Base-by-base conservation (phyloP, 1,140 invertebrate genomes). In the Globodera rostochiensis region DNA sequence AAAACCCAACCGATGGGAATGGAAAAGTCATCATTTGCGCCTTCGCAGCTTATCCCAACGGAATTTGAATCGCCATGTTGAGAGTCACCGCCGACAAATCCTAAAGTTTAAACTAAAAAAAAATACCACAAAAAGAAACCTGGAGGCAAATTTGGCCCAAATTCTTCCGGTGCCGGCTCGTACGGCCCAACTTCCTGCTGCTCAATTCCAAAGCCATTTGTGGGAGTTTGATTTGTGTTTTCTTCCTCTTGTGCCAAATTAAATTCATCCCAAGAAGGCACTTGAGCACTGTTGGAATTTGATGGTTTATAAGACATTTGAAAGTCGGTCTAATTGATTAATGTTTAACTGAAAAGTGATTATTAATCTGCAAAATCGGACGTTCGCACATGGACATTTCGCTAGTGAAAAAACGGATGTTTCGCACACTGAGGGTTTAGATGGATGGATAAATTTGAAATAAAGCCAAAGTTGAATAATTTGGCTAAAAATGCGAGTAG, bases 181-280 rank as follows among this genome's bases (percentile, higher is more conserved):
- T 50, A 71, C 36, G 71, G 13, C 25, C 21, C 73, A 60, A 21
- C 21, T 46, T 46, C 46, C 75, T 21, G 45, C 75, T 64, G 60
- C 19, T 47, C 15, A 50, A 0, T 70, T 70, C 25, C 70, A 73
- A 45, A 25, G 67, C 36, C 77, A 66, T 71, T 80, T n/a, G 46
- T 45, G 7, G 66, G 11, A 36, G 9, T 8, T 9, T 9, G 53
- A 25, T 47, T 50, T n/a, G 21, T 19, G 45, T 73, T 50, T 6
- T 50, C 76, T 21, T 83, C 81, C 25, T 82, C 81, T 36, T 82
- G 77, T 21, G 21, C 64, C 70, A 82, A 60, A 66, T 82, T 82
- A 47, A 82, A 82, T 82, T 82, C 81, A 50, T 82, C 81, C 81
- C 81, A 82, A 25, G 79, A 82, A 21, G 81, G 81, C 8, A 82